These are phyloP conservation scores for Oscarella lobularis DNA, from an alignment of 37 sponge, comb jelly and placozoan species.

Conservation along the genomic window DNA sequence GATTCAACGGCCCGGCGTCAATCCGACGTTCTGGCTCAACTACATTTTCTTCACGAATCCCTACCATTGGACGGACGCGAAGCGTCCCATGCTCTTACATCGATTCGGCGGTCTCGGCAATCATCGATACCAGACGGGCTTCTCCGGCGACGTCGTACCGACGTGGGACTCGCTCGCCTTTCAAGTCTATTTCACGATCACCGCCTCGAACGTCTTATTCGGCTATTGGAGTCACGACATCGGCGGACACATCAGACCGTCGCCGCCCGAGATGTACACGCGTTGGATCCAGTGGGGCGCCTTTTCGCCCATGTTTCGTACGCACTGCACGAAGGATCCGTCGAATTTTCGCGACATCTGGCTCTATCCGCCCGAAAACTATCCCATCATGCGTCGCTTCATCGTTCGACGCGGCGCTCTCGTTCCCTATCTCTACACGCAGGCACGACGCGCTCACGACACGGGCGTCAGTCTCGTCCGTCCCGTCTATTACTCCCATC, in stretches of 20 bases:
- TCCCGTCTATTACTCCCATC: conserved; percentile 54
- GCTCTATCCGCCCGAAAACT: conserved; percentile 42
- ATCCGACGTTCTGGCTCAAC: conserved; percentile 68
- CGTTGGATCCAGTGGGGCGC: conserved; percentile 74
- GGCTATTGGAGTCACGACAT: conserved; percentile 77
- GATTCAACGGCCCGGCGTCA: conserved; percentile 41
- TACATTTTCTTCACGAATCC: conserved; percentile 63
- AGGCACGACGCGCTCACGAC: conserved; percentile 38
- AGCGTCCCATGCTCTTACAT: conserved; percentile 38
- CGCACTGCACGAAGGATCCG: conserved; percentile 51
- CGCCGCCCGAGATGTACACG: conserved; percentile 57
- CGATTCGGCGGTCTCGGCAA: conserved; percentile 71
- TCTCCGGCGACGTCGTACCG: conserved; percentile 64
- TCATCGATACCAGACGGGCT: conserved; percentile 58
- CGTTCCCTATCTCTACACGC: conserved; percentile 57
- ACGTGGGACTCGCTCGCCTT: conserved; percentile 43
- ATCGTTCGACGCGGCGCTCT: conserved; percentile 27
- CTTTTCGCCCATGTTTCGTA: conserved; percentile 62
- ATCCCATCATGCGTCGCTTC: conserved; percentile 33
- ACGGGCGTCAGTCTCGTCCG: conserved; percentile 49
- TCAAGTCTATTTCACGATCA: conserved; percentile 64
- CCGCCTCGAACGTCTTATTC: conserved; percentile 50
- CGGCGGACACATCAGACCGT: conserved; percentile 39
- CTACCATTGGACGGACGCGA: conserved; percentile 29
- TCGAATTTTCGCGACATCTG: conserved; percentile 34